phyloP scores from a whole-genome alignment of 2,113 vertebrate species.

The Neogobius melanostomus region DNA sequence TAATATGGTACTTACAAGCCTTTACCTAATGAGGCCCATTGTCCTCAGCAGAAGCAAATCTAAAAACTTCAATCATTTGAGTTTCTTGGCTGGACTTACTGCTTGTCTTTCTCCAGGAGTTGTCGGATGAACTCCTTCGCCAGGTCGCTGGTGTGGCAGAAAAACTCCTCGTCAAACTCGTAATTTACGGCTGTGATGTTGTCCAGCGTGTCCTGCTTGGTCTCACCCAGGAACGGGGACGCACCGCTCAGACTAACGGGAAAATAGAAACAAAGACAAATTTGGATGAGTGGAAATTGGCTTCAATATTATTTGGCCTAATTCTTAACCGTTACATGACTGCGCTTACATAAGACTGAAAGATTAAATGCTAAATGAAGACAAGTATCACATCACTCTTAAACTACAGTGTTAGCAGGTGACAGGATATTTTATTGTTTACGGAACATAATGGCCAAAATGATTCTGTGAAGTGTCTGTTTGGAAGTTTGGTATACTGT shows the following conservation, averaged over 20 bases:
- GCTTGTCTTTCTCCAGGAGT: constrained; percentile 88
- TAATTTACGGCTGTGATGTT: constrained; percentile 95
- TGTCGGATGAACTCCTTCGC: constrained; percentile 94
- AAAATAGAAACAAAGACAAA: background rate
- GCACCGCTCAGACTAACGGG: constrained; percentile 89
- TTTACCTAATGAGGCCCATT: too few species aligned
- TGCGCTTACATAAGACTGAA: too few species aligned
- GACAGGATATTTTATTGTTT: background rate
- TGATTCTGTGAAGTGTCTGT: too few species aligned
- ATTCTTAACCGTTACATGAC: too few species aligned
- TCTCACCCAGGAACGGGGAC: constrained; percentile 94
- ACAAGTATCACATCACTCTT: too few species aligned
- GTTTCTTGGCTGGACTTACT: constrained; percentile 18
- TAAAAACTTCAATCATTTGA: background rate
- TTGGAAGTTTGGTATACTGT: too few species aligned
- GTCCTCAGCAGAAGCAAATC: too few species aligned
- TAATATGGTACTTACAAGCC: too few species aligned
- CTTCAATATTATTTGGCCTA: too few species aligned
- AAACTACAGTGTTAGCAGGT: too few species aligned
- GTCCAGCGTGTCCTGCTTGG: constrained; percentile 90
- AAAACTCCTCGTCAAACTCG: constrained; percentile 95
- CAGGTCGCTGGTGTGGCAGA: constrained; percentile 90
- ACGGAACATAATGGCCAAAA: too few species aligned
- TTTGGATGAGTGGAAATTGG: background rate
- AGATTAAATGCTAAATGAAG: too few species aligned